Evolutionary conservation across 1,140 invertebrate genomes (phyloP), one percentile per base, ranked within the genome.

Genomic region (Theocolax elegans): DNA sequence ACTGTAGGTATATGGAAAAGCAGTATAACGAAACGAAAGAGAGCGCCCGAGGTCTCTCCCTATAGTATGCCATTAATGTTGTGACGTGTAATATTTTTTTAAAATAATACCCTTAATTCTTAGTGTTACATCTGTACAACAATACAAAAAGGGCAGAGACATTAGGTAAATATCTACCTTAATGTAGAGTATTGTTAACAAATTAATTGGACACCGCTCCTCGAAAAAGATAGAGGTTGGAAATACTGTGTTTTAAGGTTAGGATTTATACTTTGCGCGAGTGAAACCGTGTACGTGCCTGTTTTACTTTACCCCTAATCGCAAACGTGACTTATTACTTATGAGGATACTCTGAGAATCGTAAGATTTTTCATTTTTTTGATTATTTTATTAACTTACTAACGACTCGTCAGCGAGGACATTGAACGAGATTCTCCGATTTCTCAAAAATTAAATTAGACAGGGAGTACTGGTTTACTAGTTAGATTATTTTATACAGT

Each of bases 51-150:
- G 58, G 51, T 49, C 35, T 68, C 54, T 44, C 38, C 19, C 40
- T 48, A 75, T 74, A 75, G 74, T 74, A 76, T 80, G 74, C 74
- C 74, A 77, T 83, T 79, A 76, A 80, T 83, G 78, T 84, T 82
- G 80, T 84, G 82, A 84, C 81, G 83, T 84, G 83, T 83, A 79
- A 79, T 80, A 75, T 77, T 77, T 78, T 77, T 78, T 72, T 72
- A 63, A n/a, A n/a, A n/a, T n/a, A n/a, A n/a, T n/a, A n/a, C n/a
- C n/a, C n/a, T n/a, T n/a, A n/a, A n/a, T n/a, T n/a, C n/a, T n/a
- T n/a, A n/a, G n/a, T n/a, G n/a, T n/a, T n/a, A n/a, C n/a, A n/a
- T n/a, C n/a, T n/a, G n/a, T n/a, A n/a, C n/a, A n/a, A n/a, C n/a
- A n/a, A n/a, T n/a, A n/a, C n/a, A 56, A 66, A 53, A 72, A 76